phyloP scores from a whole-genome alignment of 2,797 vertebrate species.

The Ambastaia sidthimunki region DNA sequence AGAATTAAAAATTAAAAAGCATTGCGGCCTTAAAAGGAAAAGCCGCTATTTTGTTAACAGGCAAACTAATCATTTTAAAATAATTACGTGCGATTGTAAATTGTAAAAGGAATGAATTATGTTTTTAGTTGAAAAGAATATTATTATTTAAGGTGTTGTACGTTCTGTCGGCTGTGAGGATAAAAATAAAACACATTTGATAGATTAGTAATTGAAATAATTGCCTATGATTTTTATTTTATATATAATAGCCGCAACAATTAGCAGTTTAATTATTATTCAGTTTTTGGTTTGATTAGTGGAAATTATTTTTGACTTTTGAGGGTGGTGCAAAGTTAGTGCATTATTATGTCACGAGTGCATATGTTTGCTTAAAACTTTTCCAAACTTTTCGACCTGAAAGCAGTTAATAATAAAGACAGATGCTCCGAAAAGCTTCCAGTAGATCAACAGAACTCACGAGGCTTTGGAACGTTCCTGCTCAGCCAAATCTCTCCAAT shows the following conservation, averaged over 20 bases:
- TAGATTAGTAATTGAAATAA: neutral
- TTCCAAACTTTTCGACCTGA: conserved; percentile 92
- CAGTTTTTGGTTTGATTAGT: neutral
- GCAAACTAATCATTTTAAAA: neutral
- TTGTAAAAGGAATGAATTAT: neutral
- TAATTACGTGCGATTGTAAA: neutral
- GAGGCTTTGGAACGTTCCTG: conserved; percentile 67
- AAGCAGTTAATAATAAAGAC: conserved; percentile 84
- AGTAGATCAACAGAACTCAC: conserved; percentile 47
- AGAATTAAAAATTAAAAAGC: neutral
- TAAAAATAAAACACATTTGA: neutral
- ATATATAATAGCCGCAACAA: too few relatives aligned
- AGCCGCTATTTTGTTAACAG: neutral
- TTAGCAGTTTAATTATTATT: neutral
- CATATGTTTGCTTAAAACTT: conserved; percentile 90
- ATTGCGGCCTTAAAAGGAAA: neutral
- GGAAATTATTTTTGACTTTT: neutral
- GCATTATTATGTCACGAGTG: conserved; percentile 50
- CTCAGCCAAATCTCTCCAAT: conserved; percentile 57
- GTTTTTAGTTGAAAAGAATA: neutral
- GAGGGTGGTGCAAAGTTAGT: neutral
- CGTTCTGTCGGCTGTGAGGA: neutral
- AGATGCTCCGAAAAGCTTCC: conserved; percentile 68
- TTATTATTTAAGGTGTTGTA: neutral
- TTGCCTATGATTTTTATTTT: neutral